Conservation (phyloP, 2,113 vertebrate species). For the Corynorhinus townsendii region DNA sequence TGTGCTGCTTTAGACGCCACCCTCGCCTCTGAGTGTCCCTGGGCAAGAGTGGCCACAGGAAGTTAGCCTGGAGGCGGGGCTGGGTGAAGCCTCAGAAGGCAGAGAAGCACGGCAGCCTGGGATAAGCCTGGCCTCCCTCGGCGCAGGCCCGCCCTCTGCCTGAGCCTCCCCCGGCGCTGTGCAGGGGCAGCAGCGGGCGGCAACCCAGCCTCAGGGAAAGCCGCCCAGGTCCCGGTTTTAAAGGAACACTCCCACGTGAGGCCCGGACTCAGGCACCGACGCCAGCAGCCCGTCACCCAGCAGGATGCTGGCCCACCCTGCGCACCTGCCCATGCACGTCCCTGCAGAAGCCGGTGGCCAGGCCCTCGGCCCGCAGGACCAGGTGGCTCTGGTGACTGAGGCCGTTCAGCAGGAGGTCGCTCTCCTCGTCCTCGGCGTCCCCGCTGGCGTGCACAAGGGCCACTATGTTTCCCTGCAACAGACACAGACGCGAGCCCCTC, state of each 20-base stretch:
- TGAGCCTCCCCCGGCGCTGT: not conserved
- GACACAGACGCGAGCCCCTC: not conserved
- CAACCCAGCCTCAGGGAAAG: not conserved
- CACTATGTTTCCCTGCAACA: constrained; percentile 88
- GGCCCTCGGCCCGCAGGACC: constrained; percentile 87
- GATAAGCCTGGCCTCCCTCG: not conserved
- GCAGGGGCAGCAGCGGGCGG: not conserved
- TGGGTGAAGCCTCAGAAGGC: not conserved
- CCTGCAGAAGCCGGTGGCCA: constrained; percentile 92
- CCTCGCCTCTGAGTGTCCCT: not conserved
- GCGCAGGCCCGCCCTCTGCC: not conserved
- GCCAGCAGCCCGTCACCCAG: rapidly evolving
- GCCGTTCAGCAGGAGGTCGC: constrained; percentile 81
- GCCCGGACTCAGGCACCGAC: not conserved
- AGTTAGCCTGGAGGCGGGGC: not conserved
- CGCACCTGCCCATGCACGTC: constrained; percentile 94
- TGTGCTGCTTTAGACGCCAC: not conserved
- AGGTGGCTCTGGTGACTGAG: constrained; percentile 90
- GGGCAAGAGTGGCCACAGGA: not conserved
- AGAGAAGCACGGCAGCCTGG: not conserved
- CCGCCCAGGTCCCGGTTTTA: too few species aligned
- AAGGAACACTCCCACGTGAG: not conserved
- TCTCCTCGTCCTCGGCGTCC: constrained; percentile 80
- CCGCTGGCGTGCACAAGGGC: constrained; percentile 82
- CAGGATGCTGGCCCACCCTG: not conserved